Evolutionary conservation across 2,113 vertebrate species (phyloP).

Genomic region (Petrocephalus microphthalmus): DNA sequence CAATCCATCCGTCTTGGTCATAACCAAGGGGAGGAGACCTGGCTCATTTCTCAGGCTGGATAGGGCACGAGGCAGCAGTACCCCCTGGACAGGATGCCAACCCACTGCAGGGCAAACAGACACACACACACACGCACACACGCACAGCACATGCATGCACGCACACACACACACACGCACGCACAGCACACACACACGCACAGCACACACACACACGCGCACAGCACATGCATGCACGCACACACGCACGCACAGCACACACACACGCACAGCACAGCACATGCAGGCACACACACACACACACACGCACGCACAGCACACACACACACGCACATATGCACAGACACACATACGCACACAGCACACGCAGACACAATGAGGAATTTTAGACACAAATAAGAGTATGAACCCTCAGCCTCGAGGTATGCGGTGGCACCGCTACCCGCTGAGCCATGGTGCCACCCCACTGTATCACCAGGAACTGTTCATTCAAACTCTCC

Average conservation of each 20-base stretch:
- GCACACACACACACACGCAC: not conserved
- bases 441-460: not conserved
- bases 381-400: not conserved
- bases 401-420: not conserved
- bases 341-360: not conserved
- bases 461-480: not conserved
- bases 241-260: not conserved
- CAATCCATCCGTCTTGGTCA: not conserved
- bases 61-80: no score
- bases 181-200: no score
- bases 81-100: no score
- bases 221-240: not conserved
- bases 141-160: no score
- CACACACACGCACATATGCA: not conserved
- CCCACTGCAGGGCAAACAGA: not conserved
- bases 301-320: not conserved
- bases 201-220: not conserved
- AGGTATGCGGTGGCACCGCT: not conserved
- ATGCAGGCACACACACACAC: not conserved
- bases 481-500: not conserved
- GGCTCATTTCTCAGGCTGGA: no score
- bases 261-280: not conserved
- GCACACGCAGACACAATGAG: no score
- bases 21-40: not conserved
- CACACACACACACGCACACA: not conserved